Percentiles rank a stretch among this genome's conserved stretches.
phyloP scores from a whole-genome alignment of 2,888 invertebrate species.

The Drosophila setosimentum region DNA sequence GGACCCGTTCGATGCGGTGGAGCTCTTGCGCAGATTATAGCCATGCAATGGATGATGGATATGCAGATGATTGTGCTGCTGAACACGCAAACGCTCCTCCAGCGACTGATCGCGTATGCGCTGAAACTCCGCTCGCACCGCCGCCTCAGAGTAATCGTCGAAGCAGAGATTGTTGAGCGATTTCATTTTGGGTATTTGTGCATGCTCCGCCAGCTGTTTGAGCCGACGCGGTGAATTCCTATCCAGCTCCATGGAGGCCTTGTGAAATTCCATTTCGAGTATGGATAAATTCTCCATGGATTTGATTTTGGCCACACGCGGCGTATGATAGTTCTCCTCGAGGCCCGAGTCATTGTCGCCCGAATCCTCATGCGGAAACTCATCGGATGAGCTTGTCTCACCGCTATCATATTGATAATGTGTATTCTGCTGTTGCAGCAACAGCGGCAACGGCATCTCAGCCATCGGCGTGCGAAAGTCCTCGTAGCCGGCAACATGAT shows the following conservation, averaged over 20 bases:
- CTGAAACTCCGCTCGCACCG: conserved; percentile 81
- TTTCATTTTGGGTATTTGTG: conserved; percentile 83
- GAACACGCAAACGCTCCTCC: conserved; percentile 77
- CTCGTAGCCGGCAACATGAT: conserved; percentile 63
- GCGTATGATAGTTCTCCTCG: conserved; percentile 84
- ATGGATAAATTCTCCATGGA: conserved; percentile 85
- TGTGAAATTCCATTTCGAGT: conserved; percentile 84
- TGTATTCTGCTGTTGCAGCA: conserved; percentile 40
- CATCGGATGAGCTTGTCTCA: conserved; percentile 65
- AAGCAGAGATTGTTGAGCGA: conserved; percentile 84
- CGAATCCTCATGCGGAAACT: conserved; percentile 67
- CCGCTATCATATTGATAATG: conserved; percentile 71
- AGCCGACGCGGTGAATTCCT: conserved; percentile 84
- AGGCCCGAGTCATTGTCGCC: conserved; percentile 83
- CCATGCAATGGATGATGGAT: conserved; percentile 38
- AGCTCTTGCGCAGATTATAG: conserved; percentile 71
- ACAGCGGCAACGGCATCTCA: conserved; percentile 76
- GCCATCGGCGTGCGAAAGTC: conserved; percentile 83
- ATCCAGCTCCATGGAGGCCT: conserved; percentile 83
- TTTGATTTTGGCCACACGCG: conserved; percentile 84
- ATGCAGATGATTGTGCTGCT: conserved; percentile 60
- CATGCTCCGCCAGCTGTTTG: conserved; percentile 76
- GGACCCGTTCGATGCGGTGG: conserved; percentile 71
- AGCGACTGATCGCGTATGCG: conserved; percentile 78
- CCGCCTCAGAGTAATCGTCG: conserved; percentile 81